Base-by-base conservation (phyloP, 64 coral and sea anemone species). In the Pocillopora damicornis region DNA sequence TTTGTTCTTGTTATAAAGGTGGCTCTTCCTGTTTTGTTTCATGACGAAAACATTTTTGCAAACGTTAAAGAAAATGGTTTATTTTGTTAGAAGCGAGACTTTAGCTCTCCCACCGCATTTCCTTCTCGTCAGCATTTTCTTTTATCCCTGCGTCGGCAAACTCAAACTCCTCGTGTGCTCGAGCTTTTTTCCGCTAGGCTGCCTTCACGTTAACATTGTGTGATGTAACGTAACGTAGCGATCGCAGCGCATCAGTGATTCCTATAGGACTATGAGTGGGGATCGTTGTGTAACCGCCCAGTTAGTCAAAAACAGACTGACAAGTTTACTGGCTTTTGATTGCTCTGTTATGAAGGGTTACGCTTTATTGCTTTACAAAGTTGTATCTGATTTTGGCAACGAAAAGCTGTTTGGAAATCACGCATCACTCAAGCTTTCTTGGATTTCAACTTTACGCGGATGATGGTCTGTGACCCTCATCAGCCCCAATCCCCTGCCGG, bases 401-500 rank as follows among this genome's bases (percentile, higher is more conserved):
- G 22, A 69, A 23, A 18, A n/a, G 66, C 66, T 82, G 80, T 67
- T 35, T 82, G 60, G 60, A 15, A 69, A 45, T 18, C 36, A 8
- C 17, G 66, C 9, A 10, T 69, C 81, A 83, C 7, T 51, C 7
- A 51, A 51, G 42, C 7, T 51, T 51, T 51, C 42, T 51, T 51
- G 42, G 7, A 51, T 51, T 51, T 51, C 42, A 51, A 51, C 42
- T 51, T 51, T 51, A 51, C 42, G 42, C 81, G 61, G 68, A 37
- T 0, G 20, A 58, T 84, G 81, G 81, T 71, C 81, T 42, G 63
- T 56, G 81, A 69, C 65, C 64, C 68, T 84, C 37, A 14, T 25
- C 35, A 80, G 35, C 59, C 37, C 63, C 64, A 71, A 37, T 72
- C 38, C 81, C 81, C 81, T 84, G 81, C 81, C 81, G 81, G 81